phyloP scores from a whole-genome alignment of 2,888 invertebrate genomes.

The Marasmarcha lunaedactyla region DNA sequence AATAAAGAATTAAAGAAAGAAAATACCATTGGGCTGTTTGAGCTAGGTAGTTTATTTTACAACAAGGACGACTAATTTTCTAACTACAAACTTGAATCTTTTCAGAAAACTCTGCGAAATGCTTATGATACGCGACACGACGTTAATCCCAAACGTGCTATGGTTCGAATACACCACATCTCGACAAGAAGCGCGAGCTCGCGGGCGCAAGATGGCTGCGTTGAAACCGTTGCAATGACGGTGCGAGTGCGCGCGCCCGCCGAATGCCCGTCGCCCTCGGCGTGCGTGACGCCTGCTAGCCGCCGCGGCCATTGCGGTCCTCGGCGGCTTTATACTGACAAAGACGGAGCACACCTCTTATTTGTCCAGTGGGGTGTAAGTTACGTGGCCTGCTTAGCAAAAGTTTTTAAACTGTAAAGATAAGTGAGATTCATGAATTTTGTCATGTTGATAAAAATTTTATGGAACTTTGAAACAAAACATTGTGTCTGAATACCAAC shows the following conservation, averaged over 20 bases:
- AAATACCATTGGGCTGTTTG: no score
- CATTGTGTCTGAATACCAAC: no score
- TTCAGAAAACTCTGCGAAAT: slow-evolving; percentile 87
- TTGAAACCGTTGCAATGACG: slow-evolving; percentile 86
- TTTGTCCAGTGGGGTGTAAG: no score
- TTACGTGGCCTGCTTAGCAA: no score
- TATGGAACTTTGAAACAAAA: no score
- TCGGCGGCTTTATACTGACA: slow-evolving; percentile 37
- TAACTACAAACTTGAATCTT: neutral
- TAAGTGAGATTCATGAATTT: no score
- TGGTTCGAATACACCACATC: slow-evolving; percentile 95
- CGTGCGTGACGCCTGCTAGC: slow-evolving; percentile 61
- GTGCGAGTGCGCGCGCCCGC: slow-evolving; percentile 59
- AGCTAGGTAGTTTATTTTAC: no score
- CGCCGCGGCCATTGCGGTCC: slow-evolving; percentile 42
- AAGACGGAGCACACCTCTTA: slow-evolving; percentile 25
- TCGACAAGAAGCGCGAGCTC: slow-evolving; percentile 83
- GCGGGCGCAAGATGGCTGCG: slow-evolving; percentile 83
- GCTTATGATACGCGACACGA: slow-evolving; percentile 87
- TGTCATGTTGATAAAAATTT: no score
- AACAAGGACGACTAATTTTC: no score
- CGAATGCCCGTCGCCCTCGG: slow-evolving; percentile 29
- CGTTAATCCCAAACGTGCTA: slow-evolving; percentile 89
- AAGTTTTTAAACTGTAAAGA: no score
- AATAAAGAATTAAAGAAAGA: no score